Percentiles rank a stretch among this genome's conserved stretches.
phyloP scores from a whole-genome alignment of 2,113 vertebrate species.

The Vidua chalybeata region DNA sequence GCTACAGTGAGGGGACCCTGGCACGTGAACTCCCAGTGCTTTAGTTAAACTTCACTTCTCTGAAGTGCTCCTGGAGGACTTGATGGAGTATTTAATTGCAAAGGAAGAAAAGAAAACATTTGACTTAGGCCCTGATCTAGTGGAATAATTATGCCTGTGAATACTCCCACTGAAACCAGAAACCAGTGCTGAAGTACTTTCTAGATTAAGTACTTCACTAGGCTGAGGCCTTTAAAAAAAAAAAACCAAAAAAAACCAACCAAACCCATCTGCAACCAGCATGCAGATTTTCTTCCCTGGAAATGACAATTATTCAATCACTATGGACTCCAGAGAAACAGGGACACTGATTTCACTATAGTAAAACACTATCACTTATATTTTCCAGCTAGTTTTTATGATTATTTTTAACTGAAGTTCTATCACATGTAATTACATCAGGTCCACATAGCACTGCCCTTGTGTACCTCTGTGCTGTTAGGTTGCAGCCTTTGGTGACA shows the following conservation, averaged over 20 bases:
- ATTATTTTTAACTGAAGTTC: neutral
- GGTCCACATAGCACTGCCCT: neutral
- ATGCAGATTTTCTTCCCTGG: neutral
- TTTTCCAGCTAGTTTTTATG: neutral
- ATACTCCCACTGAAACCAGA: constrained; percentile 7
- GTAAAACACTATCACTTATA: neutral
- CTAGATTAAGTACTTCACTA: neutral
- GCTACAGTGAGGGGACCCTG: neutral
- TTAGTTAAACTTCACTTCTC: neutral
- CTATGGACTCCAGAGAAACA: neutral
- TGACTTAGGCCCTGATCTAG: constrained; percentile 2
- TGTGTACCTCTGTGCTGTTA: neutral
- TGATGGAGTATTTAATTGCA: neutral
- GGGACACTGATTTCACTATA: neutral
- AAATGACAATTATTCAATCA: neutral
- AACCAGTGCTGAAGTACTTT: neutral
- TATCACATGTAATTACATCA: neutral
- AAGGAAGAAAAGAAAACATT: neutral
- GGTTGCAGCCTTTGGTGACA: neutral
- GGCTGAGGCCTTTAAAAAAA: neutral
- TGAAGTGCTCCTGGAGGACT: neutral
- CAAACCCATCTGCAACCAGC: neutral
- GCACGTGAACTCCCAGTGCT: neutral
- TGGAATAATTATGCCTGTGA: neutral
- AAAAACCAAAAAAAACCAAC: no score